Evolutionary conservation across 2,888 invertebrate species (phyloP).

Genomic region (Cheilosia vulpina): DNA sequence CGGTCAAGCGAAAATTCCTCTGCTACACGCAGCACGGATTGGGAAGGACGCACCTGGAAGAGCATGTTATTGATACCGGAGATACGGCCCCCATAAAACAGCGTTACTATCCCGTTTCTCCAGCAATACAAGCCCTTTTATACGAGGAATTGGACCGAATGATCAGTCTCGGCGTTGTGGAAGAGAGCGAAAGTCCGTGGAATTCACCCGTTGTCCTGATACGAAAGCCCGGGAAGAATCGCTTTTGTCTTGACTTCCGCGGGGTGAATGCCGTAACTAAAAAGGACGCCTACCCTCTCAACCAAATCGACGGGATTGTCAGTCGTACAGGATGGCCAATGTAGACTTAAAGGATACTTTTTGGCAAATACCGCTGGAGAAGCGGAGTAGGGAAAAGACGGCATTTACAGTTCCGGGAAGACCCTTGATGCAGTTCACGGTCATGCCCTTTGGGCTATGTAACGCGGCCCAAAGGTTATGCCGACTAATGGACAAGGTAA

Average conservation of each 20-base stretch:
- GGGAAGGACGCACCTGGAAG: slow-evolving; percentile 1
- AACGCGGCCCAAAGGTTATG: slow-evolving; percentile 66
- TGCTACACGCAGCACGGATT: slow-evolving; percentile 35
- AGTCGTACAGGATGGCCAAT: not conserved
- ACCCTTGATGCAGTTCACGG: slow-evolving; percentile 59
- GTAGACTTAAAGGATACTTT: no score
- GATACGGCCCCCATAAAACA: slow-evolving; percentile 59
- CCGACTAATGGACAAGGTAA: slow-evolving; percentile 50
- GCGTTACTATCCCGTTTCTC: slow-evolving; percentile 70
- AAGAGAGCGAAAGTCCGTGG: slow-evolving; percentile 54
- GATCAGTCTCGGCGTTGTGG: slow-evolving; percentile 71
- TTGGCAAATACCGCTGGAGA: no score
- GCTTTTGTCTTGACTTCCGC: slow-evolving; percentile 77
- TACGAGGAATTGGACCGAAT: slow-evolving; percentile 78
- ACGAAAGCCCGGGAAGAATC: no score
- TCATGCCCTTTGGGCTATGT: slow-evolving; percentile 65
- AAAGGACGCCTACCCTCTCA: slow-evolving; percentile 25
- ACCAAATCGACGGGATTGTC: slow-evolving; percentile 11
- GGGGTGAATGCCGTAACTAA: no score
- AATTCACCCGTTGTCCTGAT: no score
- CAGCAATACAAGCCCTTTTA: slow-evolving; percentile 59
- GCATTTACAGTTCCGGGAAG: slow-evolving; percentile 47
- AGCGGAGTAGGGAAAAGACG: slow-evolving; percentile 32
- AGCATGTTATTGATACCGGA: slow-evolving; percentile 60
- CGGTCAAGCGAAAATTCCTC: not conserved